These are phyloP conservation scores for Marronus borbonicus DNA, from an alignment of 2,888 invertebrate genomes.

Conservation along the genomic window DNA sequence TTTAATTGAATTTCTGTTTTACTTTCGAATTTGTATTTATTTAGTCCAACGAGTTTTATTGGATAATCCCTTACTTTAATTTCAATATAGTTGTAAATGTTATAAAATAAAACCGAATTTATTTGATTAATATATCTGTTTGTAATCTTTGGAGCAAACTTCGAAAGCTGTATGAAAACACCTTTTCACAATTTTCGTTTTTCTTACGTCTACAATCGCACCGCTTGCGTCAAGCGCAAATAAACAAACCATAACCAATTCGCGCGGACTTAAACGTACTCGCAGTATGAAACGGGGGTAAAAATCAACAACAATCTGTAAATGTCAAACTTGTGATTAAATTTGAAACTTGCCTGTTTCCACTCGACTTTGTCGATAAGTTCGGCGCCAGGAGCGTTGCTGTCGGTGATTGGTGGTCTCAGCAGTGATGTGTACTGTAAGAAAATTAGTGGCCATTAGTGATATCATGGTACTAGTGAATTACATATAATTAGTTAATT, in stretches of 20 bases:
- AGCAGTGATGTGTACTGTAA: constrained; percentile 89
- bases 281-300: constrained; percentile 22
- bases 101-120: too few species aligned
- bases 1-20: too few species aligned
- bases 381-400: constrained; percentile 77
- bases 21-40: too few species aligned
- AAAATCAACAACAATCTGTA: constrained; percentile 42
- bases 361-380: constrained; percentile 88
- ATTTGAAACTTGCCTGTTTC: constrained; percentile 82
- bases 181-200: not conserved
- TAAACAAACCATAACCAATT: constrained; percentile 1
- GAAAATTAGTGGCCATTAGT: constrained; percentile 47
- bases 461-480: constrained; percentile 15
- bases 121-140: too few species aligned
- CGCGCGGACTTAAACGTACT: not conserved
- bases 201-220: constrained; percentile 1
- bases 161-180: not conserved
- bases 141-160: not conserved
- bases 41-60: too few species aligned
- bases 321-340: constrained; percentile 64
- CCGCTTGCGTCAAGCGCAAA: constrained; percentile 11
- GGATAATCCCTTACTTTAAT: too few species aligned
- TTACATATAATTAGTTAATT: constrained; percentile 33
- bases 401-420: constrained; percentile 83
- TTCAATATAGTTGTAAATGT: too few species aligned